Conservation (phyloP, 1,140 invertebrate genomes). For the Drosophila nebulosa region DNA sequence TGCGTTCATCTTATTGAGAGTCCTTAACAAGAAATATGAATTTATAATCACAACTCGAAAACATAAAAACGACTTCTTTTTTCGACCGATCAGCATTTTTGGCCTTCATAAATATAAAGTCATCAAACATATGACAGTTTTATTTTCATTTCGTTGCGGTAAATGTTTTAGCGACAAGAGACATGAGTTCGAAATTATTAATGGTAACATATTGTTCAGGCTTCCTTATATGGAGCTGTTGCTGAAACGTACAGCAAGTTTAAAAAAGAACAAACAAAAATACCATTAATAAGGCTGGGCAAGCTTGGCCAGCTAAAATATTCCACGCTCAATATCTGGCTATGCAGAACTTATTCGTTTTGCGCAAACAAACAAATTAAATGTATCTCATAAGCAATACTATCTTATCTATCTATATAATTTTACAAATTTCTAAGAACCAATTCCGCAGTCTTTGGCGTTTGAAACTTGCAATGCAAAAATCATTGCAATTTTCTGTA, state of each 20-base stretch:
- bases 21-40: conserved; percentile 59
- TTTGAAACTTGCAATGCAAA: no score
- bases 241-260: neutral
- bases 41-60: conserved; percentile 68
- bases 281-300: neutral
- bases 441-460: no score
- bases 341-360: no score
- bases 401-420: no score
- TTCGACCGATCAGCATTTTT: conserved; percentile 66
- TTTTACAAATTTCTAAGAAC: no score
- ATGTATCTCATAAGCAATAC: no score
- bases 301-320: neutral
- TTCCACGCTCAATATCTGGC: no score
- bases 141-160: conserved; percentile 74
- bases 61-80: conserved; percentile 66
- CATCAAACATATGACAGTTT: conserved; percentile 80
- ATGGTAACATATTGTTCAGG: conserved; percentile 54
- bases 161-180: conserved; percentile 77
- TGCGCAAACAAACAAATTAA: no score
- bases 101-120: conserved; percentile 80
- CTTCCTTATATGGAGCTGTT: conserved; percentile 32
- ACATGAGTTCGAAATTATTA: conserved; percentile 74
- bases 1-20: conserved; percentile 44
- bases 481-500: no score
- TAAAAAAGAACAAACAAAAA: neutral